Base-by-base conservation (phyloP, 92 coral and sea anemone species). In the Epizoanthus ramosus region DNA sequence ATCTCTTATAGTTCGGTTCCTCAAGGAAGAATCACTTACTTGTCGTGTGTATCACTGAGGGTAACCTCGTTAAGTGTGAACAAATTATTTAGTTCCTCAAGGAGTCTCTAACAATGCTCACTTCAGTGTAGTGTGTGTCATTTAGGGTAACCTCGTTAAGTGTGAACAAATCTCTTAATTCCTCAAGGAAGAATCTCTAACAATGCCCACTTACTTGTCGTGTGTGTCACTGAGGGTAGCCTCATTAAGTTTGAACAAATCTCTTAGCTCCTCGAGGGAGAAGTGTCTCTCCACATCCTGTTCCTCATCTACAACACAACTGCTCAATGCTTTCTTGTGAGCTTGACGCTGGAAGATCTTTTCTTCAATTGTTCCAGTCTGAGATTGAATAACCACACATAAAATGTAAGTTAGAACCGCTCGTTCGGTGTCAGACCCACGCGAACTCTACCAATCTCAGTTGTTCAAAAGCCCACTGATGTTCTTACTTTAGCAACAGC, bases 261-360 rank as follows among this genome's bases (percentile, higher is more conserved):
- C 98, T 79, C 93, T 83, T n/a, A 95, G 84, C 73, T 95, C 98
- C 52, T 94, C 97, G 39, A 83, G 73, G 10, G 98, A 95, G 83
- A 95, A 95, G 75, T 95, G 97, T 74, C 96, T 91, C 74, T 90
- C 98, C 39, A 95, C 98, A 80, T 95, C 86, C 68, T 89, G 95
- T 35, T 93, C 98, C 76, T 95, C 94, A 60, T 95, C 98, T 4
- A 95, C 98, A 10, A 95, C 98, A 86, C 98, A 95, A 67, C 97
- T 93, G 74, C 98, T 93, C 4, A 95, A 90, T 5, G 98, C 98
- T 41, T 95, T 95, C 89, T 95, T 95, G 98, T 95, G 98, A 12
- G 98, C 95, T 56, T 95, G 98, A 3, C 98, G 89, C 80, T 95
- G 98, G 83, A 95, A 95, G 80, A 95, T 95, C 91, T 95, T 95